phyloP scores from a whole-genome alignment of 2,888 invertebrate species.

The Lymantria dispar region DNA sequence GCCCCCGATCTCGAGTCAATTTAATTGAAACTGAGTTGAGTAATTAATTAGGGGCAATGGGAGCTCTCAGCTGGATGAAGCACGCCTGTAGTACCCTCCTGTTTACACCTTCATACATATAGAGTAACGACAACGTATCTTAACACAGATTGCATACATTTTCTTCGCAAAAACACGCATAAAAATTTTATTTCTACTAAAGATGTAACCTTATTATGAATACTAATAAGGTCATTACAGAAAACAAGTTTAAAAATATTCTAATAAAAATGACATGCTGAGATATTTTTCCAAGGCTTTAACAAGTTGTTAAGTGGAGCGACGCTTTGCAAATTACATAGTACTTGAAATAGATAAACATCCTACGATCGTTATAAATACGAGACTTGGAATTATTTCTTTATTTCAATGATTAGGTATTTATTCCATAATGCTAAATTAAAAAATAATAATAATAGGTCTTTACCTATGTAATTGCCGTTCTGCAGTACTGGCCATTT shows the following conservation, averaged over 20 bases:
- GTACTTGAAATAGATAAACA: too few relatives aligned
- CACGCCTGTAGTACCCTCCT: slow-evolving; percentile 45
- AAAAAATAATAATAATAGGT: too few relatives aligned
- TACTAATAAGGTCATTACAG: slow-evolving; percentile 36
- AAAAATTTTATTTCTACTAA: slow-evolving; percentile 29
- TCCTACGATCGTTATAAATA: too few relatives aligned
- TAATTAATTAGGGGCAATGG: slow-evolving; percentile 80
- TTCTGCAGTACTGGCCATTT: too few relatives aligned
- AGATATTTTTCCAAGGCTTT: slow-evolving; percentile 3
- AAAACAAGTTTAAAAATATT: slow-evolving; percentile 18
- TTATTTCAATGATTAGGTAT: too few relatives aligned
- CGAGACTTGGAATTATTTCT: too few relatives aligned
- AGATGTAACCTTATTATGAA: slow-evolving; percentile 28
- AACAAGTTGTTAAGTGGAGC: not conserved
- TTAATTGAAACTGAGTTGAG: slow-evolving; percentile 79
- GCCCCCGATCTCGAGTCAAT: slow-evolving; percentile 75
- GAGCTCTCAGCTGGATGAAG: slow-evolving; percentile 71
- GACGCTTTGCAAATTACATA: slow-evolving; percentile 7
- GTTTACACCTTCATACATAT: slow-evolving; percentile 60
- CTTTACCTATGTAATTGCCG: too few relatives aligned
- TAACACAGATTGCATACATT: slow-evolving; percentile 34
- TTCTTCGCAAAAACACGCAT: slow-evolving; percentile 30
- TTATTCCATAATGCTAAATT: too few relatives aligned
- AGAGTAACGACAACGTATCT: slow-evolving; percentile 40
- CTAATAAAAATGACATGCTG: slow-evolving; percentile 7